Conservation (phyloP, 2,888 invertebrate genomes). For the Sinelater perroti region DNA sequence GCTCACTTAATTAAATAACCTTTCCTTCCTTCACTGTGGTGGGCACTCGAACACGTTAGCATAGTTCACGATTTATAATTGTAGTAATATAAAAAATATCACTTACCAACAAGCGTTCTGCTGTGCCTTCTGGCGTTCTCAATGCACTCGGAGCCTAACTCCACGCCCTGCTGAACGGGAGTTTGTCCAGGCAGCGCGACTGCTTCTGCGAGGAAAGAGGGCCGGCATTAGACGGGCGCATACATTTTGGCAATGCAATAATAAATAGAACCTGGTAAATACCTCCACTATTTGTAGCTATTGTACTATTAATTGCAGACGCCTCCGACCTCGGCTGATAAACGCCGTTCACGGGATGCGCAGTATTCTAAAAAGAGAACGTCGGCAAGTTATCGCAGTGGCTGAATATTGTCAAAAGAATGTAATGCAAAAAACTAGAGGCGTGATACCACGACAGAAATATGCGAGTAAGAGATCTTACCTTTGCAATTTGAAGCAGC, state of each 20-base stretch:
- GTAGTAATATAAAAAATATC: too few relatives aligned
- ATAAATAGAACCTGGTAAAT: conserved; percentile 2
- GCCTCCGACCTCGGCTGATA: conserved; percentile 72
- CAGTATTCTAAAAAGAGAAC: conserved; percentile 77
- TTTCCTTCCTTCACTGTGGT: too few relatives aligned
- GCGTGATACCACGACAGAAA: not conserved
- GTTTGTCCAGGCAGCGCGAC: conserved; percentile 51
- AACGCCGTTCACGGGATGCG: conserved; percentile 89
- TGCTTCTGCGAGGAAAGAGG: conserved; percentile 45
- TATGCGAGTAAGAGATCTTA: conserved; percentile 56
- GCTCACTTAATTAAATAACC: too few relatives aligned
- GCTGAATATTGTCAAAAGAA: too few relatives aligned
- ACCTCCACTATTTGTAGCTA: conserved; percentile 19
- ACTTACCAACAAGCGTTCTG: conserved; percentile 53
- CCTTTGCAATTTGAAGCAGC: conserved; percentile 96
- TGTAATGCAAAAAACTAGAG: not conserved
- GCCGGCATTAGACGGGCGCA: conserved; percentile 7
- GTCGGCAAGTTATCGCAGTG: too few relatives aligned
- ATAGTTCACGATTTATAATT: too few relatives aligned
- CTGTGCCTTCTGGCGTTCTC: conserved; percentile 61
- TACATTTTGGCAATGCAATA: conserved; percentile 11
- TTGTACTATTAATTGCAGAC: conserved; percentile 16
- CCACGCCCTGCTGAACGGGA: conserved; percentile 67
- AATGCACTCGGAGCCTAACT: conserved; percentile 71
- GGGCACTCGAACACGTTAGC: too few relatives aligned